phyloP scores from a whole-genome alignment of 2,113 vertebrate species.

The Cottus gobio region DNA sequence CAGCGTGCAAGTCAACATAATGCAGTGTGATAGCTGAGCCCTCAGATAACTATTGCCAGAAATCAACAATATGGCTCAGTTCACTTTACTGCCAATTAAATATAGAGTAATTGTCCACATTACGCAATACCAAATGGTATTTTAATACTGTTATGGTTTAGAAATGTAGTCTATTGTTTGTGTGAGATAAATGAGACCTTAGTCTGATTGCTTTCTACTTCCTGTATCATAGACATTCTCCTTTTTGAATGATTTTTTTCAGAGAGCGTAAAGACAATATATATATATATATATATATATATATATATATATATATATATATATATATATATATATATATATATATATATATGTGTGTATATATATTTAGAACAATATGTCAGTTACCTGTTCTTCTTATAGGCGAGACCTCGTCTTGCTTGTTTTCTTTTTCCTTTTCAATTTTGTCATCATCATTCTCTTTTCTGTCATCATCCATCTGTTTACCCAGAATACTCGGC shows the following conservation, averaged over 20 bases:
- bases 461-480: conserved; percentile 69
- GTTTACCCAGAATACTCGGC: conserved; percentile 92
- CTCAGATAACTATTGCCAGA: conserved; percentile 23
- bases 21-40: conserved; percentile 17
- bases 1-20: conserved; percentile 52
- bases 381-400: conserved; percentile 4
- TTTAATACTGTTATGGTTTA: background rate
- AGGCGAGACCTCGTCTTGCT: conserved; percentile 22
- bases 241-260: background rate
- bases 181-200: background rate
- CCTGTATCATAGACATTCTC: background rate
- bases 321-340: no score
- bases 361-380: background rate
- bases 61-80: conserved; percentile 9
- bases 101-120: background rate
- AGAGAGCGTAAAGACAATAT: background rate
- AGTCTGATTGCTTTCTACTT: background rate
- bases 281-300: no score
- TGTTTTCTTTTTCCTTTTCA: conserved; percentile 37
- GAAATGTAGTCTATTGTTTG: background rate
- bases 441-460: conserved; percentile 76
- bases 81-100: conserved; percentile 42
- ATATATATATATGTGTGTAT: background rate
- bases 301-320: no score
- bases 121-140: background rate